Evolutionary conservation across 2,113 vertebrate genomes (phyloP).

Genomic region (Craseonycteris thonglongyai): DNA sequence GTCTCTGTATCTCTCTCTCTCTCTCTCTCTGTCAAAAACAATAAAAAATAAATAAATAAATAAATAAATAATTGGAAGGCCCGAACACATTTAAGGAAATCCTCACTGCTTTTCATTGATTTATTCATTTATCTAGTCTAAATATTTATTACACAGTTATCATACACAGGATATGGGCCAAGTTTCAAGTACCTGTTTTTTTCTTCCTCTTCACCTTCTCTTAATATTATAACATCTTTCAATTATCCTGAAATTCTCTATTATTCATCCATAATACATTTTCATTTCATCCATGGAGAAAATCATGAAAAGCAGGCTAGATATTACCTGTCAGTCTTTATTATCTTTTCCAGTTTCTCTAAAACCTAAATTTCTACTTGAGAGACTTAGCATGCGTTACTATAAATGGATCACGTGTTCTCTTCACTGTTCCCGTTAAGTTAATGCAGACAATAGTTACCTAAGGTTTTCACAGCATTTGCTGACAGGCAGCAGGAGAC

Average conservation of each 20-base stretch:
- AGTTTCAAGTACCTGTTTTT: not conserved
- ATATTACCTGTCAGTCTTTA: not conserved
- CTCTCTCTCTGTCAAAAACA: no score
- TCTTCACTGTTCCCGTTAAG: not conserved
- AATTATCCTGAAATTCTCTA: not conserved
- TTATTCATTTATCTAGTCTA: not conserved
- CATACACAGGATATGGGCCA: not conserved
- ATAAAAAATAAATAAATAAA: no score
- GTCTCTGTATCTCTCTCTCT: no score
- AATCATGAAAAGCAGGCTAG: not conserved
- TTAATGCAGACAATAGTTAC: conserved; percentile 17
- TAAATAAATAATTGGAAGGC: not conserved
- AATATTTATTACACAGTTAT: not conserved
- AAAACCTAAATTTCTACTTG: not conserved
- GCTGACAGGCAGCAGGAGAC: conserved; percentile 53
- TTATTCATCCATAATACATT: not conserved
- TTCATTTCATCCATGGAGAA: not conserved
- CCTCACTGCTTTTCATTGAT: not conserved
- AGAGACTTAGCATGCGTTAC: not conserved
- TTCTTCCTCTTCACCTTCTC: not conserved
- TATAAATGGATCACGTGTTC: not conserved
- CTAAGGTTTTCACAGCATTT: conserved; percentile 58
- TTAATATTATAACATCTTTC: not conserved
- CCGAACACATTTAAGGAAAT: not conserved
- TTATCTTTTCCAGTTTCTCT: conserved; percentile 1